These are phyloP conservation scores for Macquaria ambigua DNA, from an alignment of 2,113 vertebrate genomes.

Conservation along the genomic window DNA sequence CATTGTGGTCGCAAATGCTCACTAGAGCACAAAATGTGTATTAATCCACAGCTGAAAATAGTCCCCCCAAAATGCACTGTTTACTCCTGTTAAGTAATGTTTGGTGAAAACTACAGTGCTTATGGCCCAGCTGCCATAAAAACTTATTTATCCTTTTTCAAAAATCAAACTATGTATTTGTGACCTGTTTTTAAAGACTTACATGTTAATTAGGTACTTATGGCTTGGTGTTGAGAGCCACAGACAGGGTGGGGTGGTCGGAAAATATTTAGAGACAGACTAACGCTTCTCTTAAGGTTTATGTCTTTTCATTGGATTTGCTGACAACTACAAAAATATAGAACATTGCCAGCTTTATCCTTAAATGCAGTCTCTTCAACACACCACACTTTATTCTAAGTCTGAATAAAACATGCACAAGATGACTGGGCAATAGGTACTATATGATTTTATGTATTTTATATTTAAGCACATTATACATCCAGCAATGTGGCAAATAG, in stretches of 20 bases:
- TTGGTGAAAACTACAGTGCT: background rate
- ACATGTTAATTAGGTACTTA: background rate
- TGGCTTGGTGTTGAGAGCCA: background rate
- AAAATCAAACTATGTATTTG: background rate
- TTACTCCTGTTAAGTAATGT: background rate
- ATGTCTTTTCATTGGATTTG: background rate
- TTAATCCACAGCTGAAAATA: background rate
- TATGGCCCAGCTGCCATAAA: background rate
- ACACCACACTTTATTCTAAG: background rate
- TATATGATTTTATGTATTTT: background rate
- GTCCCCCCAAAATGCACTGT: background rate
- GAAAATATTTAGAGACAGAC: background rate
- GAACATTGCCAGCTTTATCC: background rate
- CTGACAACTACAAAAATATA: background rate
- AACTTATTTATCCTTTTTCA: background rate
- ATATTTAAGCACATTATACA: background rate
- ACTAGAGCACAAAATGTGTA: background rate
- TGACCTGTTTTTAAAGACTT: background rate
- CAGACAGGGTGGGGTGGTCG: no score
- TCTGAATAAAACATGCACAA: background rate
- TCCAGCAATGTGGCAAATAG: constrained; percentile 5
- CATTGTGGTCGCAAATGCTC: background rate
- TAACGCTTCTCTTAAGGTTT: background rate
- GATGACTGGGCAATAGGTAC: background rate
- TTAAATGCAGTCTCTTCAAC: background rate